Evolutionary conservation across 2,113 vertebrate genomes (phyloP), one percentile per base, ranked within the genome.

Genomic region (Corydoras maculifer): DNA sequence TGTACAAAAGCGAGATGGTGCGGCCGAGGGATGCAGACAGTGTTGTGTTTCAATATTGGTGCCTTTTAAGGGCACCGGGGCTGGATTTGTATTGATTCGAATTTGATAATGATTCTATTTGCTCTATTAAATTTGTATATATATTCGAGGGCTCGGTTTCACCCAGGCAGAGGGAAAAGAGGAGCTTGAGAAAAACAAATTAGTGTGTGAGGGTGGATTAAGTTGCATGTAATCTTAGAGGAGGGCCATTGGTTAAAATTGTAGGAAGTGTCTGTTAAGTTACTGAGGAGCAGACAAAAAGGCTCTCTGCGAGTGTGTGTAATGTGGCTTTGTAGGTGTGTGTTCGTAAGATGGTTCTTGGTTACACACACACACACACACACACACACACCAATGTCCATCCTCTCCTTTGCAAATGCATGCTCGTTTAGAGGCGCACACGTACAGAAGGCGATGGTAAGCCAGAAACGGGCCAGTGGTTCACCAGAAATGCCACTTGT

Each of bases 51-150:
- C 88, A 89, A 86, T 86, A 86, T 87, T 82, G 86, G 86, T 86
- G 85, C 81, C 83, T 88, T 88, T 86, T 85, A 89, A 84, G 86
- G 86, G 67, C 74, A 82, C 84, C 54, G 69, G 71, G 85, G 85
- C 86, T 84, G 81, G 83, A 89, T 88, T 88, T 86, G 85, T 91
- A 89, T 89, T 87, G 88, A 91, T 89, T 85, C 83, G 84, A 88
- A 90, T 88, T 89, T 91, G 88, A 91, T 89, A 89, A 90, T 88
- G 88, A 91, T 91, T 88, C 84, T 89, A 88, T 90, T 91, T 89
- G 84, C 80, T 89, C 83, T 86, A 88, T 89, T 88, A 85, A 87
- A 88, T 91, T 86, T 87, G 85, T 86, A 87, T 88, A 86, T 87
- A 87, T 88, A 43, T 84, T 18, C 82, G 78, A 78, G 84, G 84